phyloP scores from a whole-genome alignment of 2,797 vertebrate species.

The Lagodon rhomboides region DNA sequence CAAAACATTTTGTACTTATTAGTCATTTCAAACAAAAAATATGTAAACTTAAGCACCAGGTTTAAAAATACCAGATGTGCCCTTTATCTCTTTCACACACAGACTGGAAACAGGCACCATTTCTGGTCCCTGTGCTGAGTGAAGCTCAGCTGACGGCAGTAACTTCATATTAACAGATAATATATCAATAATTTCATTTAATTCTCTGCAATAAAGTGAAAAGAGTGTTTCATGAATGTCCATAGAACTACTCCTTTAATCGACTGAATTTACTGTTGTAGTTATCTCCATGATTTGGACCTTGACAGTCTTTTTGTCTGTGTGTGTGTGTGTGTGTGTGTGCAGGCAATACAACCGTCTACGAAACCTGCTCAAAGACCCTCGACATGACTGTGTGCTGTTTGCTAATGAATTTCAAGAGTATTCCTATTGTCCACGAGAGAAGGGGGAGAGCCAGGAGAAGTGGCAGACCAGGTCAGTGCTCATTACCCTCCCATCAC shows the following conservation, averaged over 20 bases:
- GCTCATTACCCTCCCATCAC: not conserved
- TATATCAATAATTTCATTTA: not conserved
- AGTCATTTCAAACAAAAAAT: too few species aligned
- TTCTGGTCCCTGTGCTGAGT: not conserved
- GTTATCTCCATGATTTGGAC: not conserved
- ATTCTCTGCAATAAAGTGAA: not conserved
- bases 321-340: not conserved
- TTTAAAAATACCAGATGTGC: too few species aligned
- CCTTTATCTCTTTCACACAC: too few species aligned
- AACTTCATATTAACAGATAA: too few species aligned
- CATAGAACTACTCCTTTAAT: not conserved
- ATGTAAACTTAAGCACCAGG: too few species aligned
- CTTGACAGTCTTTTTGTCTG: not conserved
- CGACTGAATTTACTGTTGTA: not conserved
- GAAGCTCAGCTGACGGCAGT: not conserved
- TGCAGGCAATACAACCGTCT: slow-evolving; percentile 93
- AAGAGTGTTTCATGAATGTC: not conserved
- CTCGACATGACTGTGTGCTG: slow-evolving; percentile 90
- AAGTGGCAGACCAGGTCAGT: slow-evolving; percentile 94
- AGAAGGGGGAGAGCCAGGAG: slow-evolving; percentile 91
- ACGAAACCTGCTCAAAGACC: slow-evolving; percentile 90
- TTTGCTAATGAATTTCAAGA: slow-evolving; percentile 96
- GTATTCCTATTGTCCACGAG: slow-evolving; percentile 89
- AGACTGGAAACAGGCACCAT: too few species aligned
- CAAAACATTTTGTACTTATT: too few species aligned